Base-by-base conservation (phyloP, 2,797 vertebrate genomes). In the Protonibea diacanthus region DNA sequence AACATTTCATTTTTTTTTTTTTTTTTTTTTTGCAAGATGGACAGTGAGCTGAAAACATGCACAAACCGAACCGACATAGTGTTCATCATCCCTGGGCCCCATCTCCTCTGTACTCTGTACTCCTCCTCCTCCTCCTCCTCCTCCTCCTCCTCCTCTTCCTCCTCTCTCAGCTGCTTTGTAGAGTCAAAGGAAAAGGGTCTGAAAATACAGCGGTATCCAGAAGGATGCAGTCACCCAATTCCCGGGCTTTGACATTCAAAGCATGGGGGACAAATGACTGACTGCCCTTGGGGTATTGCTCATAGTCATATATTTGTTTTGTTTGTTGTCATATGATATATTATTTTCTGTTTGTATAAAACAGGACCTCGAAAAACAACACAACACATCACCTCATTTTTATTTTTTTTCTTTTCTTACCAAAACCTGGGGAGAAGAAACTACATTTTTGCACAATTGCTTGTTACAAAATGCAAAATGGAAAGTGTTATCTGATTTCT, bases 381-480 rank as follows among this genome's bases (percentile, higher is more conserved):
- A 95, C 95, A 96, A 96, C 95, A 94, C 95, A 95, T 95, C 96
- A 96, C 95, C 94, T 96, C 95, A 96, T 95, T 95, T 93, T 91
- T 91, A 70, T 93, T 91, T 88, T 89, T 91, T 81, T 68, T 68
- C 81, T 93, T 94, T 96, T 95, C 91, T 95, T 94, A 94, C 94
- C 95, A 95, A 96, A 95, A 95, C 95, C 95, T 94, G 88, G 95
- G 95, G 95, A 96, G 95, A 95, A 96, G 93, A 95, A 95, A 95
- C 94, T 86, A 88, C 65, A 82, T 76, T 88, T 94, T 93, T 94
- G 94, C 93, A 91, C 94, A 93, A 92, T 88, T 77, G 93, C 94
- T 93, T 88, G 65, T 87, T 82, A 81, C 65, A 83, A 86, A 82
- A 66, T 40, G 48, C 77, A 76, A 47, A 38, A n/a, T n/a, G n/a